Base-by-base conservation (phyloP, 1,140 invertebrate genomes). In the Drosophila bocki region DNA sequence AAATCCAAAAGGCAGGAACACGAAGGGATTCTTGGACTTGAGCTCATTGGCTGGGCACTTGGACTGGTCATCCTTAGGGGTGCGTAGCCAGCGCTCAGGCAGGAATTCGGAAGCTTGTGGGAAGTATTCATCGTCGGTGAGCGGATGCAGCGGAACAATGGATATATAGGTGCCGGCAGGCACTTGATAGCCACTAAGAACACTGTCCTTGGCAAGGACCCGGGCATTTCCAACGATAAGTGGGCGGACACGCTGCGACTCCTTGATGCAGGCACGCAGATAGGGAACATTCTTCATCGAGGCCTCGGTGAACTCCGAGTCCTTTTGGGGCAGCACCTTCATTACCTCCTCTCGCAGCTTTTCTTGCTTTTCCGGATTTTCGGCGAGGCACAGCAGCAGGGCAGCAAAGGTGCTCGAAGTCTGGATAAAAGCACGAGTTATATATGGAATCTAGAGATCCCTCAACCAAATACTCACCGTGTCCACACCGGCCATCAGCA, bases 331-430 rank as follows among this genome's bases (percentile, higher is more conserved):
- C 17, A 95, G 76, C 32, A 94, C 93, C 2, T 83, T 87, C 48
- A 93, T 90, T 1, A 98, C 91, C 94, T 98, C 97, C 54, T 95
- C 82, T 69, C 95, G 95, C 2, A 97, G 93, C 69, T 94, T 95
- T 35, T 94, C 93, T 90, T 98, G 97, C 61, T 96, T 95, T 6
- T 96, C 95, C 2, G 94, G 94, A 93, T 97, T 96, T 57, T 94
- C 94, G 1, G 96, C 95, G 17, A 98, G 91, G n/a, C 62, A 56
- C 0, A 90, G 50, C 17, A 91, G 29, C 6, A 57, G 50, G 3
- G 54, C 79, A 7, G 75, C 57, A 35, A 90, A 75, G 0, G 67
- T 63, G 19, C 70, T 78, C 1, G 90, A 70, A 2, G 90, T 91
- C 88, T 91, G 17, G 0, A 19, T 11, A 59, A 1, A 44, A 35